Evolutionary conservation across 2,797 vertebrate species (phyloP), one percentile per base, ranked within the genome.

Genomic region (Lacerta viridis): DNA sequence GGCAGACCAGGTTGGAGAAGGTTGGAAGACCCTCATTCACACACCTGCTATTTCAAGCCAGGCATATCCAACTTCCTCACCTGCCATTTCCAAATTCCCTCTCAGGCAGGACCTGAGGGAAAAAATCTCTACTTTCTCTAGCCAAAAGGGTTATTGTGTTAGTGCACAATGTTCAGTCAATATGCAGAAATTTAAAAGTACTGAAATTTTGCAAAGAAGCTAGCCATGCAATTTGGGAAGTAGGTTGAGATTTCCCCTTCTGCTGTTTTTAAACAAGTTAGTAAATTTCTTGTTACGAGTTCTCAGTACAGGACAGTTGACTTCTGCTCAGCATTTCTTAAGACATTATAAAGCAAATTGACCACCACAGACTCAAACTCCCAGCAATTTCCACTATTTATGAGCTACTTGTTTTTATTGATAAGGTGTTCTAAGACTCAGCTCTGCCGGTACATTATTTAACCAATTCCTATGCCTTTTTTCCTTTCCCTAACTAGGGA

Each of bases 261-360:
- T 79, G 74, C 23, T 1, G 36, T 11, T 25, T 1, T 3, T 29
- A 39, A 5, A 36, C 0, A 23, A 83, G 81, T 87, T 89, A 89
- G 29, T 68, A 50, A 9, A 50, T 9, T 39, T 27, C 3, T 11
- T 69, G 17, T 25, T 39, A 64, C 7, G 36, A 46, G 68, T 86
- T 84, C 77, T 41, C 20, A 29, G 59, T 2, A 74, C 1, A 80
- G 43, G 55, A 72, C 0, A 90, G 91, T 29, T 80, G 72, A 93
- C 86, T 94, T 93, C 93, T 90, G 92, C 61, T 92, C 92, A 92
- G 29, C 81, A 71, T 20, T 71, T 86, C 76, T 86, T 20, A 81
- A 18, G 11, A 4, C 43, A 0, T 72, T 0, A 13, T 5, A 72
- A 76, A 25, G 29, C 8, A 25, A 64, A 41, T 8, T 7, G 4